Evolutionary conservation across 2,113 vertebrate species (phyloP).

Genomic region (Xyrauchen texanus): DNA sequence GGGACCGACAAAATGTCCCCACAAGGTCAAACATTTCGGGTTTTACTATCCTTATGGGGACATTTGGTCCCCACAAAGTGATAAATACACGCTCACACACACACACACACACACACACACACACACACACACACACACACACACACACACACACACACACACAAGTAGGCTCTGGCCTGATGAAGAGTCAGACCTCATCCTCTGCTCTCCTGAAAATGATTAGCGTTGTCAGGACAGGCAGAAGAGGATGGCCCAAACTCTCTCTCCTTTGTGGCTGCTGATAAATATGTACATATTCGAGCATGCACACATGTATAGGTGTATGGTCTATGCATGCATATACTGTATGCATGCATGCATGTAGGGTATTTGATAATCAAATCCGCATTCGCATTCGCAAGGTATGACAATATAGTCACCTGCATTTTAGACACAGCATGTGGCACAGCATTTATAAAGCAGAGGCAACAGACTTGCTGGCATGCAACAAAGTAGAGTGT

Average conservation of each 20-base stretch:
- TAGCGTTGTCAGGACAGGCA: conserved; percentile 64
- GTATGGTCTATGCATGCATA: background rate
- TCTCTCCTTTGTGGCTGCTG: background rate
- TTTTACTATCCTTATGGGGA: no score
- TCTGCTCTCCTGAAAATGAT: conserved; percentile 62
- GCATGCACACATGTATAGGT: background rate
- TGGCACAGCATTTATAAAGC: conserved; percentile 13
- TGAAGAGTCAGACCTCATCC: conserved; percentile 61
- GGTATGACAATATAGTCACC: conserved; percentile 18
- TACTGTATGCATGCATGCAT: background rate
- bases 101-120: background rate
- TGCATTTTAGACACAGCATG: background rate
- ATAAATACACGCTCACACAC: background rate
- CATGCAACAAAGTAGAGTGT: background rate
- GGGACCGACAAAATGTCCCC: no score
- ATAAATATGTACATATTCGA: conserved; percentile 20
- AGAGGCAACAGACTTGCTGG: background rate
- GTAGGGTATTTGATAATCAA: no score
- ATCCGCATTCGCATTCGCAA: background rate
- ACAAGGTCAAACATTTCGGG: no score
- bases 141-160: background rate
- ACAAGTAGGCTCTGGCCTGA: background rate
- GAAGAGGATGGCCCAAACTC: background rate
- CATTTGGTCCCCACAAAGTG: no score
- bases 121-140: background rate